Evolutionary conservation across 2,888 invertebrate species (phyloP).

Genomic region (Agrochola macilenta): DNA sequence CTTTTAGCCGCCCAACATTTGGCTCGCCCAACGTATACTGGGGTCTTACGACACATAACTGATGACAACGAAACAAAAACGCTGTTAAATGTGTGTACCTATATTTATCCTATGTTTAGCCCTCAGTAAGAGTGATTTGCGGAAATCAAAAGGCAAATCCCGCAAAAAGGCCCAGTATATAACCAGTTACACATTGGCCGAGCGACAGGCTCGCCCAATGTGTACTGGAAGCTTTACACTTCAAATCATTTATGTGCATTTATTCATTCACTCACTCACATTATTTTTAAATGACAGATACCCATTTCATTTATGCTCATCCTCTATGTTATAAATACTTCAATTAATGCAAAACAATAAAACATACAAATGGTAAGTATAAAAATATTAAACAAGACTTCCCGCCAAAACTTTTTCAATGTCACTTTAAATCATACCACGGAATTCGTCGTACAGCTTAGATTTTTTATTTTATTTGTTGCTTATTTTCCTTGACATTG

Average conservation of each 20-base stretch:
- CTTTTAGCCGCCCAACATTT: too few species aligned
- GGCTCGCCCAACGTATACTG: too few species aligned
- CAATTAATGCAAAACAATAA: not conserved
- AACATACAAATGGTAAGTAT: not conserved
- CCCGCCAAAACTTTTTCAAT: slow-evolving; percentile 8
- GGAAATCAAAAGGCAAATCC: too few species aligned
- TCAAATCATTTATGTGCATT: not conserved
- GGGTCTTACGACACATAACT: not conserved
- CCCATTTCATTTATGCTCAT: not conserved
- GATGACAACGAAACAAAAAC: not conserved
- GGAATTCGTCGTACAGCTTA: not conserved
- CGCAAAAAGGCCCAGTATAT: too few species aligned
- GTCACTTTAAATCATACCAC: slow-evolving; percentile 18
- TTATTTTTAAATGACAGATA: not conserved
- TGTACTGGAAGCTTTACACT: too few species aligned
- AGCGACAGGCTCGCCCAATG: too few species aligned
- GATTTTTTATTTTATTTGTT: slow-evolving; percentile 2
- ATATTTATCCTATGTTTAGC: not conserved
- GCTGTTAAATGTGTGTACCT: not conserved
- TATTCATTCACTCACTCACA: not conserved
- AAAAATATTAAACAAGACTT: not conserved
- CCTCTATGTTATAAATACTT: not conserved
- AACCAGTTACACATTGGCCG: too few species aligned
- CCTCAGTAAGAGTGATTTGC: too few species aligned
- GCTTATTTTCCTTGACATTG: slow-evolving; percentile 34